Evolutionary conservation across 35 echinoderm and acorn worm genomes (phyloP).

Genomic region (Lytechinus variegatus): DNA sequence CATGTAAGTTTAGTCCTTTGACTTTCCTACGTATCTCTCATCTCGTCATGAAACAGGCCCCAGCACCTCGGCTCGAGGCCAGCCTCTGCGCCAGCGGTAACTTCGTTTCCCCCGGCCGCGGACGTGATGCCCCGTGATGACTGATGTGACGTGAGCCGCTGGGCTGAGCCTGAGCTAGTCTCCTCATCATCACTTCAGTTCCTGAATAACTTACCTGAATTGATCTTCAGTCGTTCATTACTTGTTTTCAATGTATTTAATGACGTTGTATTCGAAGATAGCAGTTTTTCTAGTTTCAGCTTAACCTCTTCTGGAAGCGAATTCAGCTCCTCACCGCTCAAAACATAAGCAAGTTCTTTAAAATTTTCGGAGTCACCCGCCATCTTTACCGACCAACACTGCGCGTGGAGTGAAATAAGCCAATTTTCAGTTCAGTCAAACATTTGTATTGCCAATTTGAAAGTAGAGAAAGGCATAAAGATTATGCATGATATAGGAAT

Average conservation of each 20-base stretch:
- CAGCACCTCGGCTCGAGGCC: no score
- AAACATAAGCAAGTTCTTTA: constrained; percentile 38
- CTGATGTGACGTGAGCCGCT: no score
- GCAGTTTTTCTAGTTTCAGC: constrained; percentile 69
- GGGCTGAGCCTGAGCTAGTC: no score
- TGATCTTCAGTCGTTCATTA: constrained; percentile 62
- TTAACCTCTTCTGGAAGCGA: constrained; percentile 42
- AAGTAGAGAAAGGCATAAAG: not conserved
- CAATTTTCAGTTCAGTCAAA: not conserved
- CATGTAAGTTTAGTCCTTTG: no score
- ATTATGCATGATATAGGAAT: not conserved
- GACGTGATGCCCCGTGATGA: no score
- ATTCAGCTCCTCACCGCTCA: constrained; percentile 62
- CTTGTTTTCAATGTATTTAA: constrained; percentile 74
- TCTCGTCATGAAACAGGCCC: no score
- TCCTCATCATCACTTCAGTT: not conserved
- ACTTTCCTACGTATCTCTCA: no score
- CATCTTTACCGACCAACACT: constrained; percentile 29
- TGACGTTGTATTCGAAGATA: constrained; percentile 65
- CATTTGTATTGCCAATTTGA: not conserved
- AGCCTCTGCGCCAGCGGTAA: no score
- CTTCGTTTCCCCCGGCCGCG: no score
- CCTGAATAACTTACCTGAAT: constrained; percentile 69
- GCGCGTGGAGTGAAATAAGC: not conserved
- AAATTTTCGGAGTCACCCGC: constrained; percentile 55